Base-by-base conservation (phyloP, 2,888 invertebrate species). In the Pyrrhopygopsis socrates region DNA sequence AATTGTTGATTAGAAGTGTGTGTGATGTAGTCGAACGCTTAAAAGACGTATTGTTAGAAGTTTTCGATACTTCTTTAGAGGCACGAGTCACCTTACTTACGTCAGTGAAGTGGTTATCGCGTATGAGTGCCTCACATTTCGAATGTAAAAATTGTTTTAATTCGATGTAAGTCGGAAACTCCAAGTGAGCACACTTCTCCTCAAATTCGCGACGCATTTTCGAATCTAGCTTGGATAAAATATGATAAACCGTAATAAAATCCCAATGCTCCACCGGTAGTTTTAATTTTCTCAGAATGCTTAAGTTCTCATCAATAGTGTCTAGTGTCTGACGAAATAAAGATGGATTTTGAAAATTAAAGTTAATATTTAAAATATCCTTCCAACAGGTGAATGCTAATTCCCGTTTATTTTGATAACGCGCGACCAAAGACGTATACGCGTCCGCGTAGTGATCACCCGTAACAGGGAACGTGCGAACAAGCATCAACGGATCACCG, bases 311-410 rank as follows among this genome's bases (percentile, higher is more conserved):
- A 50, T 84, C 80, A n/a, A 84, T 30, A n/a, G 27, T 30, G 50
- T 84, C 83, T 15, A 83, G 30, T 13, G 70, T 60, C 13, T 41
- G 54, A 45, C 82, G 74, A 76, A 82, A 86, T 24, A 83, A 82
- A 11, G 15, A 9, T n/a, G 83, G 63, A 18, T 45, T 41, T 22
- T 75, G 82, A 41, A 34, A 20, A n/a, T 83, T 86, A 15, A 86
- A 75, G 27, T 79, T 73, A 27, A 86, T 30, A 79, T 76, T 76
- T 67, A 86, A 71, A 63, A 83, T 86, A 8, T 86, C 86, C 22
- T 63, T 58, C 86, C 86, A 82, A 58, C 85, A 85, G 8, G 86
- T 78, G 30, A 86, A 86, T 20, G 86, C 83, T 38, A 83, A 67
- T 41, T 82, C 83, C 13, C 83, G 86, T 22, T 80, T 86, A 54